Conservation (phyloP, 2,888 invertebrate species). For the Caenorhabditis macrosperma region DNA sequence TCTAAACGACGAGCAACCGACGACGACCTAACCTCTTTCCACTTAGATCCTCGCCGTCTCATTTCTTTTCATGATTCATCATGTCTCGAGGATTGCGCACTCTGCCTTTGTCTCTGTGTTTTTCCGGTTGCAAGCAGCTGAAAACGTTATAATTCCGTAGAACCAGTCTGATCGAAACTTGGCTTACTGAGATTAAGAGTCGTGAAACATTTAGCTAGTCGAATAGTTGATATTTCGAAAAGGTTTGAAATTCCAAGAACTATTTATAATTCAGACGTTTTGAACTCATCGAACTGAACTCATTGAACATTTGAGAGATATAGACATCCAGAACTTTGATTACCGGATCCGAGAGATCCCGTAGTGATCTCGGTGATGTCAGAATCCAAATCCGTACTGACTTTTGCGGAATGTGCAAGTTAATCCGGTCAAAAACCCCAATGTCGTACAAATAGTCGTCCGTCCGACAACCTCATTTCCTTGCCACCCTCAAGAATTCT, state of each 20-base stretch:
- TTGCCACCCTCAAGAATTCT: constrained; percentile 14
- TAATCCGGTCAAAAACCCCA: neutral
- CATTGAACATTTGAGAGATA: too few species aligned
- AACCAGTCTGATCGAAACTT: too few species aligned
- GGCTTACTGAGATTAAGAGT: too few species aligned
- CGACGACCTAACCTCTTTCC: neutral
- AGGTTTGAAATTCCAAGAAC: too few species aligned
- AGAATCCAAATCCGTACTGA: neutral
- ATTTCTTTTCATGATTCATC: neutral
- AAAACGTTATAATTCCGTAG: too few species aligned
- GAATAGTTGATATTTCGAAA: too few species aligned
- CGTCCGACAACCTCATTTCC: neutral
- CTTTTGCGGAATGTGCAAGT: neutral
- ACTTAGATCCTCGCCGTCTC: neutral
- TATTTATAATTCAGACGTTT: too few species aligned
- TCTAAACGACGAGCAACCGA: neutral
- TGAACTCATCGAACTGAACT: too few species aligned
- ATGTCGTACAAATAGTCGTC: neutral
- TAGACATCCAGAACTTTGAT: too few species aligned
- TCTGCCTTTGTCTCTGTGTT: neutral
- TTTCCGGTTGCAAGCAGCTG: neutral
- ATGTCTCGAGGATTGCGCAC: neutral
- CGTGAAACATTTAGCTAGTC: too few species aligned
- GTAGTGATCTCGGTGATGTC: neutral
- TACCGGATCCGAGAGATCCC: too few species aligned